phyloP scores from a whole-genome alignment of 2,888 invertebrate genomes.

The Baccha elongata region DNA sequence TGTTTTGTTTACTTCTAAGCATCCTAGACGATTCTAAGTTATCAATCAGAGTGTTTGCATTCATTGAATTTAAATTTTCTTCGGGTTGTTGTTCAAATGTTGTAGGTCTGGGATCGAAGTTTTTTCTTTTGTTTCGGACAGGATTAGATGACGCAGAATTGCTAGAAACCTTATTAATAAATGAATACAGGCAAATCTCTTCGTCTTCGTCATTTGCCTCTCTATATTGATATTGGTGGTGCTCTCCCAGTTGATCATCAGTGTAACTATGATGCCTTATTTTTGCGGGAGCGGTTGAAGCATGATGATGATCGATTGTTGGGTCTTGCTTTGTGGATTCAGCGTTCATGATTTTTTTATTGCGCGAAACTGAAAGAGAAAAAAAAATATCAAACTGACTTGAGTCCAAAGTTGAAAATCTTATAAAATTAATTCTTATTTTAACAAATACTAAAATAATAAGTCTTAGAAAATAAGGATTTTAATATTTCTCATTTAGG shows the following conservation, averaged over 20 bases:
- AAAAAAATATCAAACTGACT: too few species aligned
- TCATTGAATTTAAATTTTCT: background rate
- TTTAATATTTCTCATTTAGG: too few species aligned
- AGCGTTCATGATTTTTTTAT: constrained; percentile 49
- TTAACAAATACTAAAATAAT: too few species aligned
- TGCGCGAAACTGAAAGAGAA: constrained; percentile 27
- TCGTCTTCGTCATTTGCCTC: background rate
- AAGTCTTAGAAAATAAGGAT: too few species aligned
- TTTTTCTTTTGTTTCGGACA: constrained; percentile 56
- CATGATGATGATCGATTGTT: constrained; percentile 11
- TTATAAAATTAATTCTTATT: too few species aligned
- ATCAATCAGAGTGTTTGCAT: background rate
- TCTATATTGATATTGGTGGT: background rate
- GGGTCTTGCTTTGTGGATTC: constrained; percentile 43
- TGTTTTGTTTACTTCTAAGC: background rate
- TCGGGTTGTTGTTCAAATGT: background rate
- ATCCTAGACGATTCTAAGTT: background rate
- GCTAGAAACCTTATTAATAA: background rate
- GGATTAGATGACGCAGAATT: background rate
- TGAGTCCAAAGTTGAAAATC: too few species aligned
- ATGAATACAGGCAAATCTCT: background rate
- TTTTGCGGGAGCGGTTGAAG: background rate
- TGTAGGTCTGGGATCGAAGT: constrained; percentile 57
- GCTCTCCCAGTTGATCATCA: background rate
- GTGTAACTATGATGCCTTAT: background rate